Evolutionary conservation across 2,888 invertebrate species (phyloP).

Genomic region (Noctua janthe): DNA sequence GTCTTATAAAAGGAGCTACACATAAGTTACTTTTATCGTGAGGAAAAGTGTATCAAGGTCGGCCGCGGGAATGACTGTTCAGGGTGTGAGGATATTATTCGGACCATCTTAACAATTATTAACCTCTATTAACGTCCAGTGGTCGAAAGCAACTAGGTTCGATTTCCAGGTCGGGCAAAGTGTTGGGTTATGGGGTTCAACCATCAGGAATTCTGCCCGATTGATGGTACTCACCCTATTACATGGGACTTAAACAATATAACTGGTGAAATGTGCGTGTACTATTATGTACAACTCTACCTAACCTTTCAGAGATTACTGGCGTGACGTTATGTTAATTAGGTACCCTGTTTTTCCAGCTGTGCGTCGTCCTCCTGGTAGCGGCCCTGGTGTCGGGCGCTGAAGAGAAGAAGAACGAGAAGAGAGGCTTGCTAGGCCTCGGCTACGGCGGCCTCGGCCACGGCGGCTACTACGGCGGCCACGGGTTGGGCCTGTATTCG

Average conservation of each 20-base stretch:
- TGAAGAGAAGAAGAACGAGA: constrained; percentile 73
- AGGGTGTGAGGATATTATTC: neutral
- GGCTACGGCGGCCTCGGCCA: constrained; percentile 71
- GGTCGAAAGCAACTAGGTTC: neutral
- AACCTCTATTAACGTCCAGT: neutral
- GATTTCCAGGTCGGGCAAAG: neutral
- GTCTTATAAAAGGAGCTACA: neutral
- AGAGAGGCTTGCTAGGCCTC: constrained; percentile 74
- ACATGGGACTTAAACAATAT: neutral
- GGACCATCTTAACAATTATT: neutral
- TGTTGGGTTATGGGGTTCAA: neutral
- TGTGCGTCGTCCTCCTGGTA: constrained; percentile 81
- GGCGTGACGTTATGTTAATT: neutral
- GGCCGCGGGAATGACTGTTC: neutral
- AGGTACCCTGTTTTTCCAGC: constrained; percentile 68
- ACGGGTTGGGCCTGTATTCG: constrained; percentile 76
- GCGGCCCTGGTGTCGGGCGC: constrained; percentile 79
- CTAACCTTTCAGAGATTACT: neutral
- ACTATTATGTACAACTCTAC: neutral
- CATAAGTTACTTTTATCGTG: neutral
- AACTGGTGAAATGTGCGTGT: neutral
- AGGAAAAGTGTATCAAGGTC: neutral
- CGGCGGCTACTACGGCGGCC: constrained; percentile 73
- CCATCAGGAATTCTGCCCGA: neutral
- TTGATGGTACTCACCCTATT: neutral